These are phyloP conservation scores for Austrofundulus limnaeus DNA, from an alignment of 2,113 vertebrate genomes.

Conservation along the genomic window DNA sequence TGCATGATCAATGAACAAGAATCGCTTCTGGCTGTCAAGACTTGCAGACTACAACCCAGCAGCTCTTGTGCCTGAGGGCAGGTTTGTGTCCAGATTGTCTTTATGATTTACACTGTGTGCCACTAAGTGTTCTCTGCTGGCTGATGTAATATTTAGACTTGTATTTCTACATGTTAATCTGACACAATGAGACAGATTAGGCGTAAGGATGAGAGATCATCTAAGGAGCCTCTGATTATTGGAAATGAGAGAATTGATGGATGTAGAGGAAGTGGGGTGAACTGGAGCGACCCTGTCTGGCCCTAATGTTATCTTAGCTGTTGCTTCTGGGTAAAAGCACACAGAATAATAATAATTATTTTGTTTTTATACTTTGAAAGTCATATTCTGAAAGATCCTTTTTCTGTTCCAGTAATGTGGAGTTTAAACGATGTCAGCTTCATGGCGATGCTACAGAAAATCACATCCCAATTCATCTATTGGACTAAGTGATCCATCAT, in stretches of 20 bases:
- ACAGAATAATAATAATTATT: not conserved
- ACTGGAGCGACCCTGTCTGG: not conserved
- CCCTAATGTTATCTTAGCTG: not conserved
- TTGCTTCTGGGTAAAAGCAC: not conserved
- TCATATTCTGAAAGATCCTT: not conserved
- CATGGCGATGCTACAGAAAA: not conserved
- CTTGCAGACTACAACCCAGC: conserved; percentile 11
- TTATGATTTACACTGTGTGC: conserved; percentile 2
- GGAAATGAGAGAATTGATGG: conserved; percentile 1
- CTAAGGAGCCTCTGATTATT: not conserved
- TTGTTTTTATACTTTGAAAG: not conserved
- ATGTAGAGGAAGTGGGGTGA: not conserved
- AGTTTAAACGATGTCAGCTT: too few species aligned
- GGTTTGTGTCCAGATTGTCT: conserved; percentile 2
- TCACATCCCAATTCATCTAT: too few species aligned
- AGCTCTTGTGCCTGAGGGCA: conserved; percentile 14
- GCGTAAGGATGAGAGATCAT: not conserved
- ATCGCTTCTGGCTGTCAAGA: conserved; percentile 17
- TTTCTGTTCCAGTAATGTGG: not conserved
- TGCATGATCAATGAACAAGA: conserved; percentile 34
- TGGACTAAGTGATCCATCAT: too few species aligned
- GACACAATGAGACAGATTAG: not conserved
- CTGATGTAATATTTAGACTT: not conserved
- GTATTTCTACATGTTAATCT: conserved; percentile 1
- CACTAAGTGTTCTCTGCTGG: conserved; percentile 5